phyloP scores from a whole-genome alignment of 2,888 invertebrate species.

The Sisyra terminalis region DNA sequence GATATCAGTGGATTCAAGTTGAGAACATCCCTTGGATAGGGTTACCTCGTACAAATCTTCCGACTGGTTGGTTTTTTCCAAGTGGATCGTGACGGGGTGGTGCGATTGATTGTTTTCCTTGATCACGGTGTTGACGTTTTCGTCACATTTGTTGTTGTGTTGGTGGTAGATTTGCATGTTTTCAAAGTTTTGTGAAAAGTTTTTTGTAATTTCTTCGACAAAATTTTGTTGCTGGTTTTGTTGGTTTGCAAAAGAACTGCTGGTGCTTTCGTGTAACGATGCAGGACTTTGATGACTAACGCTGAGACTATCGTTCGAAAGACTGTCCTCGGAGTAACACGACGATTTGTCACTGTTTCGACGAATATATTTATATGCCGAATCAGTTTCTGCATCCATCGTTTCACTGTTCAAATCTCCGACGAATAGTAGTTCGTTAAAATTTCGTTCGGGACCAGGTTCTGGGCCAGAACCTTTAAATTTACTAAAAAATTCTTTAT shows the following conservation, averaged over 20 bases:
- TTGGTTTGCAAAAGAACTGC: background rate
- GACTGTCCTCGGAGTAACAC: slow-evolving; percentile 54
- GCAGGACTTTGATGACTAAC: slow-evolving; percentile 10
- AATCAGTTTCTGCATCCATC: background rate
- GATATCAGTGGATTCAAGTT: slow-evolving; percentile 62
- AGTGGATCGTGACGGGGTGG: no score
- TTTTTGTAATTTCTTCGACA: slow-evolving; percentile 5
- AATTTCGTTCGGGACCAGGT: background rate
- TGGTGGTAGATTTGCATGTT: slow-evolving; percentile 7
- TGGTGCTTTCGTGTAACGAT: slow-evolving; percentile 21
- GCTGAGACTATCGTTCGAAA: slow-evolving; percentile 44
- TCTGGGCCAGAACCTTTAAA: background rate
- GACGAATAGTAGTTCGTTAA: no score
- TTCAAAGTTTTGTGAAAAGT: slow-evolving; percentile 7
- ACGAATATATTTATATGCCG: slow-evolving; percentile 29
- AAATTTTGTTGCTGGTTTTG: background rate
- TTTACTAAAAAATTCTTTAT: slow-evolving; percentile 2
- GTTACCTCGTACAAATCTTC: slow-evolving; percentile 47
- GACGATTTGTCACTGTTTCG: slow-evolving; percentile 52
- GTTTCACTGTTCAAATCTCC: no score
- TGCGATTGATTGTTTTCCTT: no score
- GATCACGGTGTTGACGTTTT: background rate
- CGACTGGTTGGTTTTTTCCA: background rate
- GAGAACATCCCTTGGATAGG: slow-evolving; percentile 62
- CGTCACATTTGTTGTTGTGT: background rate